phyloP scores from a whole-genome alignment of 2,888 invertebrate genomes.

The Sinopyrophorus schimmeli region DNA sequence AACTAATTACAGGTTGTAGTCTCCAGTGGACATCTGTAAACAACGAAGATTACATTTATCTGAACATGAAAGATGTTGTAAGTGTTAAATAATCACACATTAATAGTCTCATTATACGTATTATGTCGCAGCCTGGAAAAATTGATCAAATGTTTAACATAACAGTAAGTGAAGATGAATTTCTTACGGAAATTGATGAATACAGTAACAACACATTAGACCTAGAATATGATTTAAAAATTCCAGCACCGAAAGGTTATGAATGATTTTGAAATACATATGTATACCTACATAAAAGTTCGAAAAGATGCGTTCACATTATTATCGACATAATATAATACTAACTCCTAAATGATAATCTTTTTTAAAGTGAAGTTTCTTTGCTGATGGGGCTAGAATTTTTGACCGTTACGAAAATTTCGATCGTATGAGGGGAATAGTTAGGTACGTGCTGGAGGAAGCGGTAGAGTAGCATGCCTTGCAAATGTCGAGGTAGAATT shows the following conservation, averaged over 20 bases:
- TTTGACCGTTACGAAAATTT: too few relatives aligned
- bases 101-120: not conserved
- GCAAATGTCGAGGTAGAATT: too few relatives aligned
- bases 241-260: constrained; percentile 7
- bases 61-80: constrained; percentile 9
- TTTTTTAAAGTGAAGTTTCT: too few relatives aligned
- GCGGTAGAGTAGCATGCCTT: too few relatives aligned
- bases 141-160: constrained; percentile 13
- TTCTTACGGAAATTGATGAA: constrained; percentile 27
- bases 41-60: constrained; percentile 3
- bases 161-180: constrained; percentile 16
- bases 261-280: too few relatives aligned
- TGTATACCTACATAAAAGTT: too few relatives aligned
- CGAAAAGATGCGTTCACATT: too few relatives aligned
- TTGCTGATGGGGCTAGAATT: too few relatives aligned
- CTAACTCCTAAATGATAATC: too few relatives aligned
- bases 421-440: too few relatives aligned
- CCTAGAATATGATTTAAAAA: constrained; percentile 17
- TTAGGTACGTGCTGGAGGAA: too few relatives aligned
- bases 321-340: too few relatives aligned
- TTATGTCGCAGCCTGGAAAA: constrained; percentile 15
- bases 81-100: not conserved
- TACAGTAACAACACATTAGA: constrained; percentile 15
- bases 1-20: constrained; percentile 15
- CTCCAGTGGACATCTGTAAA: constrained; percentile 17